Conservation (phyloP, 2,113 vertebrate species). For the Oncorhynchus clarkii region DNA sequence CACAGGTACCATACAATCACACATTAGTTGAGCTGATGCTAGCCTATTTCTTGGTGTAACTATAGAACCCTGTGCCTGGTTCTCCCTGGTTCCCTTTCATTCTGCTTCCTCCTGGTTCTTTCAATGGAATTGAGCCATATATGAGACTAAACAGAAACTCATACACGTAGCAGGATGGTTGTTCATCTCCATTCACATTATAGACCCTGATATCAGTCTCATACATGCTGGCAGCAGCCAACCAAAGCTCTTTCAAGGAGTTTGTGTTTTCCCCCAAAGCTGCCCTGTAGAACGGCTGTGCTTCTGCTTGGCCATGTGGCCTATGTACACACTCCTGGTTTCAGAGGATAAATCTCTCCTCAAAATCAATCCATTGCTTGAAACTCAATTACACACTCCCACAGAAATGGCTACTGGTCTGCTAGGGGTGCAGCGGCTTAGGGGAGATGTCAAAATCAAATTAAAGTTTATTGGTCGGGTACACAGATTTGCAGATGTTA, state of each 20-base stretch:
- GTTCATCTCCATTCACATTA: no score
- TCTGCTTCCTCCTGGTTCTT: background rate
- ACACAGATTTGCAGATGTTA: no score
- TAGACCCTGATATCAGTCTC: background rate
- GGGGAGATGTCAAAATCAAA: no score
- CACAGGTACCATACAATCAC: background rate
- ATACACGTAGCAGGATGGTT: no score
- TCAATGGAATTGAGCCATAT: background rate
- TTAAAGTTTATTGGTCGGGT: no score
- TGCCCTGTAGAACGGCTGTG: background rate
- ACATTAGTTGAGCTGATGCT: background rate
- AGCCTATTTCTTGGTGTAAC: no score
- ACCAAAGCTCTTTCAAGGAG: no score
- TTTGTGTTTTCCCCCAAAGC: background rate
- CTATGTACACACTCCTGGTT: constrained; percentile 3
- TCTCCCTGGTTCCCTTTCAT: background rate
- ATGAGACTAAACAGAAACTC: background rate
- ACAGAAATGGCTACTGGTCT: constrained; percentile 9
- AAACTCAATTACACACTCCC: constrained; percentile 31
- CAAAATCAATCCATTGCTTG: constrained; percentile 28
- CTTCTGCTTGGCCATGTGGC: background rate
- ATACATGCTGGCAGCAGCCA: background rate
- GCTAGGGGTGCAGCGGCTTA: no score
- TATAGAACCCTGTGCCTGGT: no score
- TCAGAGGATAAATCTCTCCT: constrained; percentile 10